Conservation (phyloP, 1,140 invertebrate genomes). For the Papilio helenus region DNA sequence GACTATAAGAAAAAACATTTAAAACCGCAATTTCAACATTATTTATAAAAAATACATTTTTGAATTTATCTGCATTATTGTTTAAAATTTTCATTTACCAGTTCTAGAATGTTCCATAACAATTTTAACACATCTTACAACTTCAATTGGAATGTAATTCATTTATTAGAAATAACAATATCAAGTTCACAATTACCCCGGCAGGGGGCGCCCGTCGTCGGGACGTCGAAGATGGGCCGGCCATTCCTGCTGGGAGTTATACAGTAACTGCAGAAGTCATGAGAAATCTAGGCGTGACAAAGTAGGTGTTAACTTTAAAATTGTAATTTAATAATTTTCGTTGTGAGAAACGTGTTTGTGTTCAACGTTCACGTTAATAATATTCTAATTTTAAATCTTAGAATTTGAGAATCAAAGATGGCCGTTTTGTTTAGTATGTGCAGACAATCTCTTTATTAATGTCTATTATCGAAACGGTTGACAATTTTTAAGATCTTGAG, state of each 20-base stretch:
- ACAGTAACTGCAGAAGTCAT: neutral
- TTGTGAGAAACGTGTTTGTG: neutral
- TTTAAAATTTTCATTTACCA: neutral
- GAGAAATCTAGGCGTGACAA: conserved; percentile 30
- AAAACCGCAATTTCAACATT: too few relatives aligned
- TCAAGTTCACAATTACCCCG: conserved; percentile 46
- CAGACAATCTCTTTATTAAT: too few relatives aligned
- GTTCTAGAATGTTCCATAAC: neutral
- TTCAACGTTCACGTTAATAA: conserved; percentile 1
- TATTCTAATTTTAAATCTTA: neutral
- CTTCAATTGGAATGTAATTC: conserved; percentile 66
- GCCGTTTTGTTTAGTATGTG: neutral
- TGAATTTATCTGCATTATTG: neutral
- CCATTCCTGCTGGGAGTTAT: neutral
- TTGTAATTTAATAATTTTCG: conserved; percentile 9
- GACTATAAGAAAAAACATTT: too few relatives aligned
- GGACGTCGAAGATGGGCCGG: conserved; percentile 19
- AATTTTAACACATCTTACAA: conserved; percentile 1
- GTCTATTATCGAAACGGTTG: neutral
- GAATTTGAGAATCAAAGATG: neutral
- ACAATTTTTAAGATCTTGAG: neutral
- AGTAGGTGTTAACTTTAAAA: conserved; percentile 20
- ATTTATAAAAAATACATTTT: neutral
- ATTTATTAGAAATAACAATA: conserved; percentile 58
- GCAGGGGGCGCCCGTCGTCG: conserved; percentile 44